Base-by-base conservation (phyloP, 2,797 vertebrate species). In the Bufotes viridis region DNA sequence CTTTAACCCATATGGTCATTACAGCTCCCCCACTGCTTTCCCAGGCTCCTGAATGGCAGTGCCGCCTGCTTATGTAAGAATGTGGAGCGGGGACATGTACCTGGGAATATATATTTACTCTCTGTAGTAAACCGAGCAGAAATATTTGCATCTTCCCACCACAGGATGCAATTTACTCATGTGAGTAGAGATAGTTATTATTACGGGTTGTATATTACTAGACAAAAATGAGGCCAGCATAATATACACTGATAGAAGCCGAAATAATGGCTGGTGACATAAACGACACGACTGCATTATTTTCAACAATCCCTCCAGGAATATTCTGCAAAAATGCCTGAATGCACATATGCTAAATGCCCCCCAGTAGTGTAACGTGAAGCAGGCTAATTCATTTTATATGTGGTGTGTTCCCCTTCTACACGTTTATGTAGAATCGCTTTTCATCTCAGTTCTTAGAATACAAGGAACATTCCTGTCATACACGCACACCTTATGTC, bases 401-500 rank as follows among this genome's bases (percentile, higher is more conserved):
- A 51, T 24, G 20, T 17, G 7, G 60, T 24, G 18, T n/a, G 24
- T 81, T 63, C 60, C 60, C 70, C 72, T 76, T 55, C 83, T 26
- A 63, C 57, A 53, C 9, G 17, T 63, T 85, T 75, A 24, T 53
- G 58, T 65, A 53, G 83, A 85, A 85, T 49, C 10, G 29, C 53
- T 49, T 18, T 63, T 74, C n/a, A 85, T 63, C 34, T 65, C 72
- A 78, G 72, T 84, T 76, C 82, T 42, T 76, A 75, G n/a, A n/a
- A n/a, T n/a, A n/a, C n/a, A n/a, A n/a, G n/a, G n/a, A n/a, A n/a
- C n/a, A n/a, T n/a, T n/a, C n/a, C n/a, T n/a, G n/a, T n/a, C n/a
- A n/a, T n/a, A n/a, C n/a, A 75, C 20, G 70, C 57, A 84, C 82
- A 85, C n/a, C 72, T 18, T 20, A 78, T 78, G 72, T 76, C 83